A percentile compares a stretch with the other conserved stretches of the same genome.
Evolutionary conservation across 2,888 invertebrate genomes (phyloP).

Genomic region (Catocala fraxini): DNA sequence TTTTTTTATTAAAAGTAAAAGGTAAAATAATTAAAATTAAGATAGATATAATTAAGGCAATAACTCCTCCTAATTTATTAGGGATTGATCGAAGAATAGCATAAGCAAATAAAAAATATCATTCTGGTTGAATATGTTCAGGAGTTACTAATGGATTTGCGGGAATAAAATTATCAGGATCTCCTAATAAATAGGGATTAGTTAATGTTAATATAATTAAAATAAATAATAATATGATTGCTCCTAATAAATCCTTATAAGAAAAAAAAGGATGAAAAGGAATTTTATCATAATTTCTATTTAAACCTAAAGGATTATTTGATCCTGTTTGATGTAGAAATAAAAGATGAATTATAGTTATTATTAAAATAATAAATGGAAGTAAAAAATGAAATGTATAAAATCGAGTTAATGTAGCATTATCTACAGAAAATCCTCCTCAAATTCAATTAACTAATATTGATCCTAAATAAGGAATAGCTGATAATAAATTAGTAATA

Average conservation of each 20-base stretch:
- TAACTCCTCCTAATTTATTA: slow-evolving; percentile 93
- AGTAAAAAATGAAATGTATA: slow-evolving; percentile 92
- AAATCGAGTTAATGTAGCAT: slow-evolving; percentile 92
- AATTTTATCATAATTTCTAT: slow-evolving; percentile 90
- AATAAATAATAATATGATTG: slow-evolving; percentile 85
- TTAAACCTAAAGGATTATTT: slow-evolving; percentile 89
- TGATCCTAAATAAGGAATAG: slow-evolving; percentile 90
- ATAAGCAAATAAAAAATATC: slow-evolving; percentile 95
- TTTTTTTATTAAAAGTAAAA: slow-evolving; percentile 85
- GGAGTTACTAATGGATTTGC: slow-evolving; percentile 91
- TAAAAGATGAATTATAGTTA: slow-evolving; percentile 89
- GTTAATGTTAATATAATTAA: slow-evolving; percentile 84
- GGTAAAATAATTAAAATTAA: slow-evolving; percentile 89
- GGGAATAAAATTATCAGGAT: slow-evolving; percentile 92
- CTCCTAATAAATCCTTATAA: slow-evolving; percentile 89
- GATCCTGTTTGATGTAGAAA: slow-evolving; percentile 91
- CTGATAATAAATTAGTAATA: slow-evolving; percentile 92
- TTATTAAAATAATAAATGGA: slow-evolving; percentile 89
- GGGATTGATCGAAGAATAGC: slow-evolving; percentile 93
- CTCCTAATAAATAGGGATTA: slow-evolving; percentile 89
- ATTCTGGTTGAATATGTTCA: slow-evolving; percentile 93
- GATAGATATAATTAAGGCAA: slow-evolving; percentile 90
- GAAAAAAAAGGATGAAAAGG: slow-evolving; percentile 90
- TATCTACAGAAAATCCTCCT: slow-evolving; percentile 92
- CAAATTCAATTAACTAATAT: slow-evolving; percentile 91